Evolutionary conservation across 2,888 invertebrate species (phyloP), one percentile per base, ranked within the genome.

Genomic region (Sminthurides aquaticus): DNA sequence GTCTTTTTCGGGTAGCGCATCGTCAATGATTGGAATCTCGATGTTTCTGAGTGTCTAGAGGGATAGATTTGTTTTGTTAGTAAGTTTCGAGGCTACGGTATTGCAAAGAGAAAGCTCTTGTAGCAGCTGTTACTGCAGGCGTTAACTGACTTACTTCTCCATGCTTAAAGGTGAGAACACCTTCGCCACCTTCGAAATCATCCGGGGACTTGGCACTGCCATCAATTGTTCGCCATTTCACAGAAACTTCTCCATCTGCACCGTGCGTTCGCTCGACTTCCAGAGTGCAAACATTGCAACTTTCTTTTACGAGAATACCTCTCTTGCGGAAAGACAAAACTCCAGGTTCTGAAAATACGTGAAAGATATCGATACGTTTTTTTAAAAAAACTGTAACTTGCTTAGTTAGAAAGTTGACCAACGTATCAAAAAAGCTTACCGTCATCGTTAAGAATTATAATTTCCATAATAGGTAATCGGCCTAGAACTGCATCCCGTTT

Each of bases 391-490:
- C 8, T 52, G n/a, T 15, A 20, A 15, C n/a, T 8, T 8, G 54
- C 8, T 52, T 52, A 15, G 20, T 15, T n/a, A 8, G 25, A 57
- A 57, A 15, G 25, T 25, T 15, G 26, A 22, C 26, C 8, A 24
- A 8, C 25, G 57, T 18, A 24, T 57, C 5, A 24, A 18, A 34
- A 34, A 34, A 5, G 43, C 79, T 75, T 76, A 83, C 84, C 82
- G 74, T 84, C 84, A 74, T 84, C 83, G 71, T 84, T 83, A 29
- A 84, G 78, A 65, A 84, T 84, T 34, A 83, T 82, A 61, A 84
- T 79, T 76, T 83, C 82, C 79, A 82, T 82, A 72, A 84, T 82
- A 55, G 81, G 78, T 27, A 79, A 78, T 49, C 80, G 77, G 20
- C 84, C 84, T 1, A 84, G 76, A 57, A 79, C 77, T 1, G 80